phyloP scores from a whole-genome alignment of 2,797 vertebrate species.

The Erethizon dorsatum region DNA sequence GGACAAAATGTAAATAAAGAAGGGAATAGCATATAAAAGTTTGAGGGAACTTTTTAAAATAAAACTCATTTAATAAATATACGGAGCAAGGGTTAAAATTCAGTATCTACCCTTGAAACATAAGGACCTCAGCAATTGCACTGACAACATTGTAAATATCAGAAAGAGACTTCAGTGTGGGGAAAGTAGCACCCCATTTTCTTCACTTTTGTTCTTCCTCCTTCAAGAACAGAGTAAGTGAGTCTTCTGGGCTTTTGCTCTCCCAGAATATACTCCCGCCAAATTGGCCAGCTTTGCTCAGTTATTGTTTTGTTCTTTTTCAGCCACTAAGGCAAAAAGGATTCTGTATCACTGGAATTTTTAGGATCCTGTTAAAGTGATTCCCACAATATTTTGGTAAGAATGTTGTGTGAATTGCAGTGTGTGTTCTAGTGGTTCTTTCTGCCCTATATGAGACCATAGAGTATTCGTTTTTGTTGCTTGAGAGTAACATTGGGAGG shows the following conservation, averaged over 20 bases:
- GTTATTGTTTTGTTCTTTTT: neutral
- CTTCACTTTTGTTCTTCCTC: constrained; percentile 6
- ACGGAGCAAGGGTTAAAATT: neutral
- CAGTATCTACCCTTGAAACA: neutral
- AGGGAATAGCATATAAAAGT: neutral
- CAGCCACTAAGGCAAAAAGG: neutral
- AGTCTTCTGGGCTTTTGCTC: neutral
- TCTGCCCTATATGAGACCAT: neutral
- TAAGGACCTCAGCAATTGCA: neutral
- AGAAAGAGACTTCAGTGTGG: neutral
- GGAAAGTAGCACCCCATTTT: neutral
- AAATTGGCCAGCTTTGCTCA: neutral
- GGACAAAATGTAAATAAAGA: neutral
- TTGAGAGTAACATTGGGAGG: neutral
- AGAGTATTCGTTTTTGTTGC: neutral
- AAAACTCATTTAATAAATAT: neutral
- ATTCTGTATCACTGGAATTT: neutral
- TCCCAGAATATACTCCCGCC: neutral
- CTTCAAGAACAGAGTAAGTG: neutral
- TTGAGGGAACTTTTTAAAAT: neutral
- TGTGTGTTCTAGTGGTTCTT: neutral
- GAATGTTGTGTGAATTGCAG: neutral
- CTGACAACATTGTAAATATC: neutral
- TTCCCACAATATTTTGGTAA: neutral
- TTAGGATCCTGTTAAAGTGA: neutral